phyloP scores from a whole-genome alignment of 2,797 vertebrate genomes.

The Cyclura pinguis region DNA sequence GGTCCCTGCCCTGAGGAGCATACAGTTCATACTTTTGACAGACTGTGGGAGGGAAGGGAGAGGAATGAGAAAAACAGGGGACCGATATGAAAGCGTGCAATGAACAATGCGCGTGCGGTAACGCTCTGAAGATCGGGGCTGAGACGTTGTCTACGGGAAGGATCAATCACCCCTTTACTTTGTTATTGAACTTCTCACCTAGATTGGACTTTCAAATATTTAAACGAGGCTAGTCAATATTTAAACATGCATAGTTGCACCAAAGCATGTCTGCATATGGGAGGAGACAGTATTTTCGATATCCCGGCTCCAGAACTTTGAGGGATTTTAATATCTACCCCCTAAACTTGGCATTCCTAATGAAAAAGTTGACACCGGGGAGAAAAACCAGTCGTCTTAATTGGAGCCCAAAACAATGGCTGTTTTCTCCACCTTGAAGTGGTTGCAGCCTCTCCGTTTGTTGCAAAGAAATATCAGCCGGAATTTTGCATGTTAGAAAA shows the following conservation, averaged over 20 bases:
- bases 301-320: background rate
- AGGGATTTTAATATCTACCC: too few species aligned
- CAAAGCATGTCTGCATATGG: background rate
- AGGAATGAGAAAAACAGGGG: background rate
- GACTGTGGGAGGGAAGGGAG: background rate
- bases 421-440: background rate
- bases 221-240: too few species aligned
- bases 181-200: too few species aligned
- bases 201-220: too few species aligned
- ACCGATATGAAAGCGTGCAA: background rate
- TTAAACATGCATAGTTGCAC: too few species aligned
- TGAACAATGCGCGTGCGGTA: too few species aligned
- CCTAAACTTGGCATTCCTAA: too few species aligned
- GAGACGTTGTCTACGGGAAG: too few species aligned
- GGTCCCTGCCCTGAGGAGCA: background rate
- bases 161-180: too few species aligned
- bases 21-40: background rate
- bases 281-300: background rate
- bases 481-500: background rate
- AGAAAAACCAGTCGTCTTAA: background rate
- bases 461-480: rapidly evolving
- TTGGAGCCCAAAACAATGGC: background rate
- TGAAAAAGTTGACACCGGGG: background rate
- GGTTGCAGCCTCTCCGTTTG: too few species aligned
- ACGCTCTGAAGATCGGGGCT: too few species aligned